phyloP scores from a whole-genome alignment of 2,888 invertebrate species.

The Euproctis similis region DNA sequence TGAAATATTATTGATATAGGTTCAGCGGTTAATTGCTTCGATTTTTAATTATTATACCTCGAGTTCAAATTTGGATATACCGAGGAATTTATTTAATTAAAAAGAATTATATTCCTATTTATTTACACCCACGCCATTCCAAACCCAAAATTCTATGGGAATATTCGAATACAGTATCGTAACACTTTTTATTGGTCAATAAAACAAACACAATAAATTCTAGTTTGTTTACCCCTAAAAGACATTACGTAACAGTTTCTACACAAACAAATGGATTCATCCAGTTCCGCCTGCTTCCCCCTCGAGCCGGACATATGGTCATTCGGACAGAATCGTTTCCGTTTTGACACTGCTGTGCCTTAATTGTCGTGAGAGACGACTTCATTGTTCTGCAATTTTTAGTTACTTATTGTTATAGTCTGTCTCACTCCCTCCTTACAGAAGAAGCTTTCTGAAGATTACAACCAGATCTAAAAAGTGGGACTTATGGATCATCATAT shows the following conservation, averaged over 20 bases:
- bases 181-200: conserved; percentile 13
- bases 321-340: conserved; percentile 51
- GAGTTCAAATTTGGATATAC: too few relatives aligned
- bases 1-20: too few relatives aligned
- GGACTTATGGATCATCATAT: too few relatives aligned
- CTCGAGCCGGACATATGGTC: conserved; percentile 20
- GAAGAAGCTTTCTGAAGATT: too few relatives aligned
- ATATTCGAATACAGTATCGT: conserved; percentile 1
- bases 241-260: conserved; percentile 18
- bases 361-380: conserved; percentile 62
- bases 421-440: conserved; percentile 8
- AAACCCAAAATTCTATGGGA: too few relatives aligned
- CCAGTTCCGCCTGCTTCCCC: conserved; percentile 19
- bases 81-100: too few relatives aligned
- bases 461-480: too few relatives aligned
- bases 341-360: conserved; percentile 53
- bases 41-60: too few relatives aligned
- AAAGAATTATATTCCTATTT: too few relatives aligned
- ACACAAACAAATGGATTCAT: conserved; percentile 34
- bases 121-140: too few relatives aligned
- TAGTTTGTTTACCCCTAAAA: conserved; percentile 19
- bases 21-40: too few relatives aligned
- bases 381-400: conserved; percentile 35
- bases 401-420: not conserved
- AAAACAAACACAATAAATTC: conserved; percentile 21